Percentiles rank a stretch among this genome's conserved stretches.
Evolutionary conservation across 2,888 invertebrate genomes (phyloP).

Genomic region (Erebia palarica): DNA sequence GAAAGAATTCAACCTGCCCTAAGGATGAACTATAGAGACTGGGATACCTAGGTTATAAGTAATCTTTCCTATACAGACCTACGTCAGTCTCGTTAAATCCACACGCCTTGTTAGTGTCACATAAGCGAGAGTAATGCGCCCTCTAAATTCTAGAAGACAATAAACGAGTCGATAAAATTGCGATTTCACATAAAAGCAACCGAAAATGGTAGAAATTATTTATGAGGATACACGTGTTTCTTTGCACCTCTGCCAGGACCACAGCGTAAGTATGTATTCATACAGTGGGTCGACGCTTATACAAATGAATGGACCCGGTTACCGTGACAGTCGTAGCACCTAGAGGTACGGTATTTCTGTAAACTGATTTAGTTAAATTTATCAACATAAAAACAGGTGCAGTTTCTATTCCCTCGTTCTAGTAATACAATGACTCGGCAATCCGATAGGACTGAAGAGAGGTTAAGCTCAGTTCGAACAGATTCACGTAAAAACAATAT

Average conservation of each 20-base stretch:
- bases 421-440: no score
- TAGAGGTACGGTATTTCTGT: no score
- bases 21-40: background rate
- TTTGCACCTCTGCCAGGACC: background rate
- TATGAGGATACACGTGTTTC: constrained; percentile 7
- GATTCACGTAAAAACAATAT: no score
- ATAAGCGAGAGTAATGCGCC: constrained; percentile 26
- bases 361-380: no score
- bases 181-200: constrained; percentile 8
- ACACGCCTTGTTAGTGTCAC: constrained; percentile 35
- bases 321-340: no score
- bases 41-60: background rate
- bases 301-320: no score
- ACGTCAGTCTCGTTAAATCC: constrained; percentile 26
- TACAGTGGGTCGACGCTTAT: no score
- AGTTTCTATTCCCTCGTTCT: no score
- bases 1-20: no score
- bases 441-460: no score
- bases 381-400: no score
- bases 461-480: no score
- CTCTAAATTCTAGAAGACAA: constrained; percentile 27
- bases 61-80: background rate
- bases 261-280: background rate
- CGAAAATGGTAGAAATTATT: background rate
- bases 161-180: constrained; percentile 13